Percentiles rank a stretch among this genome's conserved stretches.
Conservation (phyloP, 2,113 vertebrate species). For the Clarias magur region DNA sequence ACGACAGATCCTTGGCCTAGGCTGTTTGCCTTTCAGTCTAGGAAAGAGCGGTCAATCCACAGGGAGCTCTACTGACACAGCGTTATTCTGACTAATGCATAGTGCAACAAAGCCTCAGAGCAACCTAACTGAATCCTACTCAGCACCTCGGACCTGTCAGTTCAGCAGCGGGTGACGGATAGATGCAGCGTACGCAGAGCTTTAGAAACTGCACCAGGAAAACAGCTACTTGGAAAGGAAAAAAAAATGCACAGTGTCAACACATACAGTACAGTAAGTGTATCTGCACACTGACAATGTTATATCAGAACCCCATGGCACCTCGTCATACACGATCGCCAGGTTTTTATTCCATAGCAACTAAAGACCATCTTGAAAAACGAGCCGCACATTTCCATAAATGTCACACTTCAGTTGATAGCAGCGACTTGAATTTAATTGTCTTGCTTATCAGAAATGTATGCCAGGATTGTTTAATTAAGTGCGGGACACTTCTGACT, state of each 20-base stretch:
- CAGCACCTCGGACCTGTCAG: slow-evolving; percentile 27
- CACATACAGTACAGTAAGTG: background rate
- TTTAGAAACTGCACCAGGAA: slow-evolving; percentile 12
- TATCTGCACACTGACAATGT: background rate
- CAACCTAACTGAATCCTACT: slow-evolving; percentile 12
- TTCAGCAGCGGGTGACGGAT: slow-evolving; percentile 10
- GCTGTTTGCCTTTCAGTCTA: slow-evolving; percentile 36
- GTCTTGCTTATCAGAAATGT: slow-evolving; percentile 10
- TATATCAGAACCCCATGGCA: too few species aligned
- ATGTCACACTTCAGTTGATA: slow-evolving; percentile 24
- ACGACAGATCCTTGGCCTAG: slow-evolving; percentile 15
- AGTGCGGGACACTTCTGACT: background rate
- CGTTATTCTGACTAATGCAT: slow-evolving; percentile 39
- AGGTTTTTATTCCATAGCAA: background rate
- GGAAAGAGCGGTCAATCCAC: slow-evolving; percentile 34
- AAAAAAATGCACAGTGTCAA: background rate
- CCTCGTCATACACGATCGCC: background rate
- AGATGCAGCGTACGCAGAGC: background rate
- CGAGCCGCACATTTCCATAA: background rate
- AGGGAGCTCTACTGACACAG: slow-evolving; percentile 33
- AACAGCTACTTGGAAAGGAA: background rate
- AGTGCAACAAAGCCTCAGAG: slow-evolving; percentile 17
- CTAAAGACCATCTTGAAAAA: background rate
- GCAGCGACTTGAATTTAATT: slow-evolving; percentile 10
- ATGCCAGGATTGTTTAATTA: slow-evolving; percentile 13